phyloP scores from a whole-genome alignment of 2,113 vertebrate genomes.

The Genyomyrus donnyi region DNA sequence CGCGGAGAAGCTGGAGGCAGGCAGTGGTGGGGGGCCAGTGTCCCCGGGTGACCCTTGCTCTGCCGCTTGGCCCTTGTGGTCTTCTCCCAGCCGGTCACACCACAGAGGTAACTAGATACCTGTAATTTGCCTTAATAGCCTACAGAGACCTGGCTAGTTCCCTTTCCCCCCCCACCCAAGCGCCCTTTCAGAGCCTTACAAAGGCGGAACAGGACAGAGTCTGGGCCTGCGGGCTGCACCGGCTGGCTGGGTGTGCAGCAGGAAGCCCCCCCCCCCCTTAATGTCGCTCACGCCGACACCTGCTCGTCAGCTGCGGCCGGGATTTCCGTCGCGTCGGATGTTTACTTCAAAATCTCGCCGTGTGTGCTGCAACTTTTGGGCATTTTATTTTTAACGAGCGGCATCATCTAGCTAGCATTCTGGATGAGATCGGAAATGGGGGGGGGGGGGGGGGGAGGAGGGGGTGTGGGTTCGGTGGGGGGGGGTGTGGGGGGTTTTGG shows the following conservation, averaged over 20 bases:
- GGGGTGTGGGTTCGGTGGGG: too few relatives aligned
- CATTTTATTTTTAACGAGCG: background rate
- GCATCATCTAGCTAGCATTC: background rate
- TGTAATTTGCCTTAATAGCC: constrained; percentile 71
- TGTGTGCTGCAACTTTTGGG: background rate
- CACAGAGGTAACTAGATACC: constrained; percentile 64
- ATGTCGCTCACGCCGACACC: background rate
- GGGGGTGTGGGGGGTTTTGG: too few relatives aligned
- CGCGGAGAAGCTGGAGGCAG: background rate
- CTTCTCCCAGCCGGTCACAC: constrained; percentile 64
- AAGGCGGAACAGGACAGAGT: constrained; percentile 52
- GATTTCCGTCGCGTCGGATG: background rate
- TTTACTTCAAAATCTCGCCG: background rate
- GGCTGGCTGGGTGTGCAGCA: constrained; percentile 56
- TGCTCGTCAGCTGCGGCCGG: background rate
- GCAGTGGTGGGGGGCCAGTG: constrained; percentile 40
- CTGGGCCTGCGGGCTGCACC: constrained; percentile 57
- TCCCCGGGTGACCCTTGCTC: constrained; percentile 67
- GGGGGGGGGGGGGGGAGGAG: too few relatives aligned
- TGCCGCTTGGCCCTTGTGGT: constrained; percentile 60
- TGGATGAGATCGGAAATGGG: background rate
- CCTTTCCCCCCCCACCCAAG: constrained; percentile 43
- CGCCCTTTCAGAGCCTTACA: constrained; percentile 57
- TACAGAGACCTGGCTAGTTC: constrained; percentile 64
- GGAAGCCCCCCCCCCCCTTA: constrained; percentile 60